A percentile compares a stretch with the other conserved stretches of the same genome.
phyloP scores from a whole-genome alignment of 2,113 vertebrate species.

The Nestor notabilis region DNA sequence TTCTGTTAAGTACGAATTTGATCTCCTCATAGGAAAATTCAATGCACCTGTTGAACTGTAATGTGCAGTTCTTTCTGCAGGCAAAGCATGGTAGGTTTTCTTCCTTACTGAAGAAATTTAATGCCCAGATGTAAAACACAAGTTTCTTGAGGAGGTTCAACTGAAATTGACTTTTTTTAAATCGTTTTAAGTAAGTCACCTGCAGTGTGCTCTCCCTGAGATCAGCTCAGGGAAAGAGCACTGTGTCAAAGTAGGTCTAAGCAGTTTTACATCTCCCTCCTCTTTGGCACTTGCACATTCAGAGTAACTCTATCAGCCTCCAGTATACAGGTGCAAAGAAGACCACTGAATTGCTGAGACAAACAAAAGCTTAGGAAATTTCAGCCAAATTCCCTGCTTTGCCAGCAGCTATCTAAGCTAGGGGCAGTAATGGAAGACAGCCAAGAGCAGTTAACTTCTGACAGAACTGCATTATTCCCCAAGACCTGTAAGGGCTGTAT shows the following conservation, averaged over 20 bases:
- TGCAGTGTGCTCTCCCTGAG: background rate
- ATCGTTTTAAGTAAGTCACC: background rate
- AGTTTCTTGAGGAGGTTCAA: background rate
- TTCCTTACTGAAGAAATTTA: background rate
- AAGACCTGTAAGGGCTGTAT: background rate
- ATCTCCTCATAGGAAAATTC: conserved; percentile 41
- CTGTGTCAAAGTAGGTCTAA: background rate
- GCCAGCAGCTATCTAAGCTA: background rate
- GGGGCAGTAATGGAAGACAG: background rate
- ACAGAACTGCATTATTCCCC: background rate
- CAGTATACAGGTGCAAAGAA: background rate
- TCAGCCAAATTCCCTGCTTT: background rate
- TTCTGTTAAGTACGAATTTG: background rate
- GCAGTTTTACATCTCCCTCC: background rate
- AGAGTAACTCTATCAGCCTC: background rate
- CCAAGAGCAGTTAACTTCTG: background rate
- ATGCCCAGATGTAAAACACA: background rate
- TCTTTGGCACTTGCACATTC: background rate
- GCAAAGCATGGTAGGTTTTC: background rate
- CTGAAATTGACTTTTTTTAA: background rate
- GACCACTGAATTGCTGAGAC: background rate
- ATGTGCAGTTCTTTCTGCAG: background rate
- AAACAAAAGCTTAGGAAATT: background rate
- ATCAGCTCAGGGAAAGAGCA: background rate
- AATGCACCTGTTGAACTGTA: conserved; percentile 42